Percentiles rank a stretch among this genome's conserved stretches.
Conservation (phyloP, 2,113 vertebrate genomes). For the Microcebus tavaratra region DNA sequence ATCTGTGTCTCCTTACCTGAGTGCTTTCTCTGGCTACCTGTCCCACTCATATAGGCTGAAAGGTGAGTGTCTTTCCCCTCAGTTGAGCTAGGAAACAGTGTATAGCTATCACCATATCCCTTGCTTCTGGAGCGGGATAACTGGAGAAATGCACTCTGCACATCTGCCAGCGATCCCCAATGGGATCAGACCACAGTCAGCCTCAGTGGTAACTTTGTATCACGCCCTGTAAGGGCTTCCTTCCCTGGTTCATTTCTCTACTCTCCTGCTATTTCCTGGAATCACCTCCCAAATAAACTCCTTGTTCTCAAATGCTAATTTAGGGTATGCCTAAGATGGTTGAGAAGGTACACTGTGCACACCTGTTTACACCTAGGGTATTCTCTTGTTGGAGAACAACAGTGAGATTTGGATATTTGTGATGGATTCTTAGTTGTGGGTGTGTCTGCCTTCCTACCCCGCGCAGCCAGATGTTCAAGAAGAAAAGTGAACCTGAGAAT, state of each 20-base stretch:
- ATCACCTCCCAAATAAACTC: neutral
- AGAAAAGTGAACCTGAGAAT: neutral
- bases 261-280: neutral
- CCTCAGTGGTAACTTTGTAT: neutral
- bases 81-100: neutral
- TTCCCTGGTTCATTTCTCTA: neutral
- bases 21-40: neutral
- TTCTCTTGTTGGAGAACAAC: neutral
- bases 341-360: neutral
- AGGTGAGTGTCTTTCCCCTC: neutral
- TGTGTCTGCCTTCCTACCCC: neutral
- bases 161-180: neutral
- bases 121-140: neutral
- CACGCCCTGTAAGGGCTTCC: neutral
- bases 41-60: neutral
- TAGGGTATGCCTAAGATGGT: neutral
- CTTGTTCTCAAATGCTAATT: neutral
- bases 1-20: neutral
- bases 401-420: neutral
- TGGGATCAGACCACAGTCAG: neutral
- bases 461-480: neutral
- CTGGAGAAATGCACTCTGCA: neutral
- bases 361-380: neutral
- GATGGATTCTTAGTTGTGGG: neutral
- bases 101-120: neutral